These are phyloP conservation scores for Oceanites oceanicus DNA, from an alignment of 2,113 vertebrate genomes.

Conservation along the genomic window DNA sequence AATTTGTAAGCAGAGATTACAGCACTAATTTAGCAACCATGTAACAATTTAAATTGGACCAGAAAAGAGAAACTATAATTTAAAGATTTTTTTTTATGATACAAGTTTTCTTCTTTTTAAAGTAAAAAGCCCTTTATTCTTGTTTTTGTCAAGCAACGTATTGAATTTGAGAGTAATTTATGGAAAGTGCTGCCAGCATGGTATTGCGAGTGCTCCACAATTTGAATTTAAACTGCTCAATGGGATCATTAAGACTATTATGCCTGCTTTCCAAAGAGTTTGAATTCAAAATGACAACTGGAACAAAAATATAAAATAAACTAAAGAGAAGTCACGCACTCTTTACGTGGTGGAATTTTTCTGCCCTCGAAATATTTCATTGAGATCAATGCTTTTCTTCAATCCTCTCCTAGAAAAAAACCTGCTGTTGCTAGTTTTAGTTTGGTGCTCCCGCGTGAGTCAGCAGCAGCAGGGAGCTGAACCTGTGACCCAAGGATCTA, in stretches of 20 bases:
- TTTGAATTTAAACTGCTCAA: slow-evolving; percentile 83
- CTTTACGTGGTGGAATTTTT: slow-evolving; percentile 68
- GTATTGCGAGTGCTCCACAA: slow-evolving; percentile 76
- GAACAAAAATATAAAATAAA: slow-evolving; percentile 69
- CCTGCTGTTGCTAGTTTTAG: slow-evolving; percentile 56
- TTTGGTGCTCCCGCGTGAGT: slow-evolving; percentile 22
- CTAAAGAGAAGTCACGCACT: slow-evolving; percentile 48
- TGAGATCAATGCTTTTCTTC: slow-evolving; percentile 58
- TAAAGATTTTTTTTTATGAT: slow-evolving; percentile 59
- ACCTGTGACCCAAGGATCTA: slow-evolving; percentile 8
- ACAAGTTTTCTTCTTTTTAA: slow-evolving; percentile 48
- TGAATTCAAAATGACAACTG: slow-evolving; percentile 76
- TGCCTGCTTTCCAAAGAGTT: slow-evolving; percentile 77
- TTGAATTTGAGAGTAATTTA: slow-evolving; percentile 81
- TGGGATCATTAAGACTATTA: slow-evolving; percentile 84
- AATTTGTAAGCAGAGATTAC: slow-evolving; percentile 65
- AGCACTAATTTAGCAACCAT: slow-evolving; percentile 66
- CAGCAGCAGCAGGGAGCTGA: slow-evolving; percentile 47
- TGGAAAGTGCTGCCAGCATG: slow-evolving; percentile 76
- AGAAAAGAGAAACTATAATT: slow-evolving; percentile 74
- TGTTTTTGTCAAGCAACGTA: slow-evolving; percentile 63
- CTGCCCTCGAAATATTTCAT: slow-evolving; percentile 62
- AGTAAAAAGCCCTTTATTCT: slow-evolving; percentile 60
- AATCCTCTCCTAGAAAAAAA: slow-evolving; percentile 42
- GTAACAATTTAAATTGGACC: slow-evolving; percentile 70